These are phyloP conservation scores for Phalacrocorax aristotelis DNA, from an alignment of 2,113 vertebrate species.

Conservation along the genomic window DNA sequence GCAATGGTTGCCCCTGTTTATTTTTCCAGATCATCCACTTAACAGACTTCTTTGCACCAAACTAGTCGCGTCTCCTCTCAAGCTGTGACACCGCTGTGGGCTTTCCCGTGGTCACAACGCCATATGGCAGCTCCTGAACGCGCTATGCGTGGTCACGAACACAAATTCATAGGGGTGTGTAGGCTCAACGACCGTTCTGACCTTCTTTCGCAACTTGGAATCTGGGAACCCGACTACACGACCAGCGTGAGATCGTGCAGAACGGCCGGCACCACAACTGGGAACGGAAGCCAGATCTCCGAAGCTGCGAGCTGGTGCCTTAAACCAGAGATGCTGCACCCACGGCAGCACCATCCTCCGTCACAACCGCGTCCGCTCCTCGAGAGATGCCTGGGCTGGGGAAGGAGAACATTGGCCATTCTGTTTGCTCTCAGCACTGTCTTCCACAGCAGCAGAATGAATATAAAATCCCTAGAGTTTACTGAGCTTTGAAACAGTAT, in stretches of 20 bases:
- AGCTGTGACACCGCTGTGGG: rapidly evolving
- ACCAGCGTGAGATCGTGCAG: rapidly evolving
- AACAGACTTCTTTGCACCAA: neutral
- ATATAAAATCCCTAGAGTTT: neutral
- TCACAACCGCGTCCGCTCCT: rapidly evolving
- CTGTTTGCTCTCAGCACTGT: neutral
- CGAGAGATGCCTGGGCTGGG: neutral
- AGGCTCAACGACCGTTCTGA: rapidly evolving
- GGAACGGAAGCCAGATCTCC: neutral
- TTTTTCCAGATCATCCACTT: neutral
- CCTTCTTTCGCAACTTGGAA: rapidly evolving
- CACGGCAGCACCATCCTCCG: neutral
- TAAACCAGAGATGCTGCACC: neutral
- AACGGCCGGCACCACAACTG: neutral
- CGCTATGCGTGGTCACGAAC: rapidly evolving
- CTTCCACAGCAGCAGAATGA: neutral
- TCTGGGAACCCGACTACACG: rapidly evolving
- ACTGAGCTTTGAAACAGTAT: neutral
- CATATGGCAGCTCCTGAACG: rapidly evolving
- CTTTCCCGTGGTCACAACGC: rapidly evolving
- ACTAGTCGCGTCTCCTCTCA: rapidly evolving
- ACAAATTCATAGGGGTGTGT: rapidly evolving
- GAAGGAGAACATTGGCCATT: neutral
- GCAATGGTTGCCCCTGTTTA: rapidly evolving
- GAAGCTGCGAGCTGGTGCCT: neutral